Evolutionary conservation across 2,113 vertebrate species (phyloP).

Genomic region (Amia ocellicauda): DNA sequence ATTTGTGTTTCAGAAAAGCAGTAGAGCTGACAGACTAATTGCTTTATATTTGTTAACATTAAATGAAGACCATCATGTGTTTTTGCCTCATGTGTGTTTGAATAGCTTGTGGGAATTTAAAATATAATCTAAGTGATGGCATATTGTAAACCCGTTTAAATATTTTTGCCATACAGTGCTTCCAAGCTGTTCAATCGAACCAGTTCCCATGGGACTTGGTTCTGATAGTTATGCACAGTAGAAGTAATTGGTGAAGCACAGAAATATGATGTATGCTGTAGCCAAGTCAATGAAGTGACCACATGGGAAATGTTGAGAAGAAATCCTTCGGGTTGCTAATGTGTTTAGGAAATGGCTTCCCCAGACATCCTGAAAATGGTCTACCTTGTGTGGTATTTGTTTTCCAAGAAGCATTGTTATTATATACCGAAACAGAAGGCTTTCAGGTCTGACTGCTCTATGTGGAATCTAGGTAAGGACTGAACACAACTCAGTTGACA

Average conservation of each 20-base stretch:
- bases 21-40: too few species aligned
- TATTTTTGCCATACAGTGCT: slow-evolving; percentile 23
- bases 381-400: slow-evolving; percentile 8
- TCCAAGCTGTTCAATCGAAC: slow-evolving; percentile 32
- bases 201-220: slow-evolving; percentile 36
- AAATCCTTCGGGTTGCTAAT: slow-evolving; percentile 30
- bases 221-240: slow-evolving; percentile 59
- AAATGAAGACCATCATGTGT: too few species aligned
- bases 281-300: slow-evolving; percentile 18
- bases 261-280: slow-evolving; percentile 33
- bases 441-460: slow-evolving; percentile 1
- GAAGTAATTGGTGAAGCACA: slow-evolving; percentile 42
- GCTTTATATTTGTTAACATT: too few species aligned
- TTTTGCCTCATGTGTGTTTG: too few species aligned
- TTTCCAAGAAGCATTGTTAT: neutral
- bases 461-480: neutral
- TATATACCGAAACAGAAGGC: neutral
- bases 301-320: slow-evolving; percentile 30
- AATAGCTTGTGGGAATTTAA: too few species aligned
- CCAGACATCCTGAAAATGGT: slow-evolving; percentile 18
- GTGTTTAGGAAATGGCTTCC: slow-evolving; percentile 22
- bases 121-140: neutral
- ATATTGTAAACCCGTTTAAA: neutral
- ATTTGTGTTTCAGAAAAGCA: too few species aligned
- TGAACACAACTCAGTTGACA: neutral